These are phyloP conservation scores for Atethmia centrago DNA, from an alignment of 2,888 invertebrate species.

Conservation along the genomic window DNA sequence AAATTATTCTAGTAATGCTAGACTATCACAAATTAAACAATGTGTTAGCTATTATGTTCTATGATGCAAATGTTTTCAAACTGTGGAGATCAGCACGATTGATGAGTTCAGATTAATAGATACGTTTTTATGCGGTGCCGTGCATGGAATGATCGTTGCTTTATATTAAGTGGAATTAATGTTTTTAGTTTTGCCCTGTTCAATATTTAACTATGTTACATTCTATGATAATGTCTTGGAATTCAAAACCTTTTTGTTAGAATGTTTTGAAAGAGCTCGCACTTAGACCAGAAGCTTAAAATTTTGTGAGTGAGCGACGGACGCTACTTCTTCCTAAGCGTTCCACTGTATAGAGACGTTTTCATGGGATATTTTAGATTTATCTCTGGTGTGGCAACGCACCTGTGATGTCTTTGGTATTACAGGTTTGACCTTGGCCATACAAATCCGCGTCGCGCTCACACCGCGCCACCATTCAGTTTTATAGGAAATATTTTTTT, in stretches of 20 bases:
- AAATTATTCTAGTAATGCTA: constrained; percentile 22
- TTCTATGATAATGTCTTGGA: background rate
- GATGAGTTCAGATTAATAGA: background rate
- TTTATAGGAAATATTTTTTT: too few relatives aligned
- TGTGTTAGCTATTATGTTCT: constrained; percentile 18
- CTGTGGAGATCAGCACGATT: constrained; percentile 11
- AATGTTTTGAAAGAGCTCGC: too few relatives aligned
- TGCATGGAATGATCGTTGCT: background rate
- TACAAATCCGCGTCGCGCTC: too few relatives aligned
- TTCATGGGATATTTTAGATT: background rate
- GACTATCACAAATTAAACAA: constrained; percentile 7
- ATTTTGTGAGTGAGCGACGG: background rate
- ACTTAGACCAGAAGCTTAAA: too few relatives aligned
- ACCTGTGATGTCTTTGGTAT: too few relatives aligned
- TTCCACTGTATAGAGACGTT: background rate
- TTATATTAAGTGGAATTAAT: background rate
- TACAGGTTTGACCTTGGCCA: too few relatives aligned
- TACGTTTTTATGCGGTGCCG: constrained; percentile 8
- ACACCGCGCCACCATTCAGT: too few relatives aligned
- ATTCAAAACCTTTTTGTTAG: background rate
- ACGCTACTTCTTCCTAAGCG: background rate
- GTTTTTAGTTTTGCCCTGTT: background rate
- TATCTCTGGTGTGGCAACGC: background rate
- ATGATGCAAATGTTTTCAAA: constrained; percentile 8
- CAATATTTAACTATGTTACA: background rate